Evolutionary conservation across 2,888 invertebrate species (phyloP), one percentile per base, ranked within the genome.

Genomic region (Incurvaria masculella): DNA sequence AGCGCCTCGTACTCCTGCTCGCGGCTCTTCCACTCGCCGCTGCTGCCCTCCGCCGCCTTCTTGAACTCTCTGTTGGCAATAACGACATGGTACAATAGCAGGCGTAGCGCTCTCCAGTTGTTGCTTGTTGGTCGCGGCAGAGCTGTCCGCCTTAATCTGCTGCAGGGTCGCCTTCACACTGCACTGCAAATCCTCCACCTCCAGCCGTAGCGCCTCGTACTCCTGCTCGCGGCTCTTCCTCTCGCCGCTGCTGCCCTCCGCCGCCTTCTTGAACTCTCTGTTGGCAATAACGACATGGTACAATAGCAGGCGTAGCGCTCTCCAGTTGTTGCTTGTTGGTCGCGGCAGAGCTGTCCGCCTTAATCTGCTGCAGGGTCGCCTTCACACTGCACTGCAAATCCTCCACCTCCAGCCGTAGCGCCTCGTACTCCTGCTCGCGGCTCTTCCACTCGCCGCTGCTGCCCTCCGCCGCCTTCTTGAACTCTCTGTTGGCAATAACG

Each of bases 141-240:
- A 78, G 43, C 73, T 70, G 0, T 79, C 73, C 8, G 80, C 79
- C 23, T 61, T 61, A 43, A 89, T 68, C 61, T 88, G 86, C 45
- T 71, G 73, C 45, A 72, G 65, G 47, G 82, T 81, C 50, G 59
- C 68, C 49, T 74, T 78, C 39, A 90, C 85, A 2, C 86, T 81
- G 46, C 83, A 84, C 59, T 82, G 73, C 56, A 95, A 69, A 62
- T 92, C 94, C 6, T 75, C 74, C 47, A 91, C 87, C 74, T 96
- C 95, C 51, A 94, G 66, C 55, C 85, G 85, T 18, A 94, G 68
- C 1, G 87, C 87, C 63, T 91, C 89, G 54, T 87, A 88, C 62
- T 92, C 88, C 67, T 87, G 86, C 61, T 90, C 88, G 2, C 86
- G 82, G 54, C 86, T 84, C 58, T 88, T 86, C 89, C 94, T 92